phyloP scores from a whole-genome alignment of 1,140 invertebrate species.

The Melipona quadrifasciata region DNA sequence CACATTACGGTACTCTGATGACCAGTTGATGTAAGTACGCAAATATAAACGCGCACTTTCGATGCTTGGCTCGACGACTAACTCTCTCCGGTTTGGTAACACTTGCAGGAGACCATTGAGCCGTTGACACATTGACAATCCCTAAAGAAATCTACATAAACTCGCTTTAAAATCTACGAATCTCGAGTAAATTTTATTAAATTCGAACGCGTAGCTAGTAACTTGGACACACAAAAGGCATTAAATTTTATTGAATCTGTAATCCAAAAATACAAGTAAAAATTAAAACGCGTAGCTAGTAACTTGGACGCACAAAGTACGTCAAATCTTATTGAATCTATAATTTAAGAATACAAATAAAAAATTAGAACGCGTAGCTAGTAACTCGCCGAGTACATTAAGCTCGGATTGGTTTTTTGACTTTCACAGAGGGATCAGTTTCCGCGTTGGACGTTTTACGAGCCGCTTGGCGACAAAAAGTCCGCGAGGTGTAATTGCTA shows the following conservation, averaged over 20 bases:
- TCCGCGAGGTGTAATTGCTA: conserved; percentile 17
- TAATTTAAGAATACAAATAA: too few species aligned
- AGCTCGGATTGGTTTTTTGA: not conserved
- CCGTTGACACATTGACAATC: not conserved
- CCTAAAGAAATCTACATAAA: not conserved
- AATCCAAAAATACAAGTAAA: too few species aligned
- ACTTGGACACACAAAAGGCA: too few species aligned
- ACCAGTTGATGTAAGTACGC: not conserved
- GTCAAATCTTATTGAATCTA: too few species aligned
- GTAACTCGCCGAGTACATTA: too few species aligned
- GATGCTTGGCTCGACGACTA: not conserved
- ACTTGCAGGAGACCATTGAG: not conserved
- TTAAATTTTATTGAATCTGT: too few species aligned
- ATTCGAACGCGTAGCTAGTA: too few species aligned
- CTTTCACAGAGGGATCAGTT: not conserved
- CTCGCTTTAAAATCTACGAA: too few species aligned
- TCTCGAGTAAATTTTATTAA: too few species aligned
- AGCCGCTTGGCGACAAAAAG: conserved; percentile 1
- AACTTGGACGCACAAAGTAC: too few species aligned
- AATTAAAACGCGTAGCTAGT: too few species aligned
- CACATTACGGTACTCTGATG: not conserved
- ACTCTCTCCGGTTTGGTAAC: not conserved
- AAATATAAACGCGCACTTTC: not conserved
- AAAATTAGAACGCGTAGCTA: too few species aligned
- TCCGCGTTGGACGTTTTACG: conserved; percentile 7